A percentile compares a stretch with the other conserved stretches of the same genome.
phyloP scores from a whole-genome alignment of 2,113 vertebrate species.

The Mirounga angustirostris region DNA sequence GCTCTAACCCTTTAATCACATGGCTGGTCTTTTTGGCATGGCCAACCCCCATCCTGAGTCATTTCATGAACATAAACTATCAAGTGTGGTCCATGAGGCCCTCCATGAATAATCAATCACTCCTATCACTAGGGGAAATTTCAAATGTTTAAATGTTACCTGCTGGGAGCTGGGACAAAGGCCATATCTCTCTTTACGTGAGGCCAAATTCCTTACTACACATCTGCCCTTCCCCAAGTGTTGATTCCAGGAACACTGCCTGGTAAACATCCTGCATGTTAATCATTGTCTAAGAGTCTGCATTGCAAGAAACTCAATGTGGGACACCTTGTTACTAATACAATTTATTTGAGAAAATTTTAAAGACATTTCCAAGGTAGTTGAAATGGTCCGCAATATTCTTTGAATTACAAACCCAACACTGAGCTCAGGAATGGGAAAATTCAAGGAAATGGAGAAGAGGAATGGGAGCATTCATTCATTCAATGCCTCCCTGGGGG shows the following conservation, averaged over 20 bases:
- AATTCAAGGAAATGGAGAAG: background rate
- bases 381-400: background rate
- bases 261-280: background rate
- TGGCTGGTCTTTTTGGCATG: background rate
- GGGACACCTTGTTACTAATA: background rate
- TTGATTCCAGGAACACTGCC: background rate
- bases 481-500: background rate
- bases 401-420: background rate
- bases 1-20: background rate
- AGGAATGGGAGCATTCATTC: background rate
- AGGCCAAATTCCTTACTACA: too few species aligned
- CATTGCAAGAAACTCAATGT: background rate
- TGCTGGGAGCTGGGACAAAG: background rate
- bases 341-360: background rate
- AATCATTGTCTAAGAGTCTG: background rate
- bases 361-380: background rate
- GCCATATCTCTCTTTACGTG: background rate
- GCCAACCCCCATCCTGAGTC: background rate
- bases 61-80: background rate
- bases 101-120: background rate
- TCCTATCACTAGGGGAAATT: background rate
- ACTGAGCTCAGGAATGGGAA: background rate
- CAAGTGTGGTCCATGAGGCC: background rate
- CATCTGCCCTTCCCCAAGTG: background rate
- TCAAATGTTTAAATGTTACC: background rate